Evolutionary conservation across 1,140 invertebrate genomes (phyloP).

Genomic region (Saccostrea glomerata): DNA sequence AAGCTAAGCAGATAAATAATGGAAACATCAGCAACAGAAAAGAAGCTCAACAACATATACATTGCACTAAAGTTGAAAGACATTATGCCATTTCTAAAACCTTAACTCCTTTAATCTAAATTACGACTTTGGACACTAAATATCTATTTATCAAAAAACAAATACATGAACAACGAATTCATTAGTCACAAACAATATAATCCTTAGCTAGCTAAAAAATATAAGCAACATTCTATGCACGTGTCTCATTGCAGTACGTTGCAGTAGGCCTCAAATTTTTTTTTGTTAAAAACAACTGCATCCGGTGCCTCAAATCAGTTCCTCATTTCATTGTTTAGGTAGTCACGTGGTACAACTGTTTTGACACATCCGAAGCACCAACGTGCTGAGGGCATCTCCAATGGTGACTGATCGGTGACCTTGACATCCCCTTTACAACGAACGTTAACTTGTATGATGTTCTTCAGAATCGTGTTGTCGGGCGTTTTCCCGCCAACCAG

Average conservation of each 20-base stretch:
- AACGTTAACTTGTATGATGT: slow-evolving; percentile 55
- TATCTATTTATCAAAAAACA: too few species aligned
- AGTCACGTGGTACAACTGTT: slow-evolving; percentile 57
- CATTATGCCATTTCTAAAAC: not conserved
- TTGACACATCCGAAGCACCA: slow-evolving; percentile 68
- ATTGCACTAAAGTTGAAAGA: slow-evolving; percentile 22
- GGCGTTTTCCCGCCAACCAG: slow-evolving; percentile 65
- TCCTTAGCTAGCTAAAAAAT: too few species aligned
- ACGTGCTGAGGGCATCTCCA: slow-evolving; percentile 64
- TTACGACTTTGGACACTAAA: too few species aligned
- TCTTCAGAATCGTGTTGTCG: slow-evolving; percentile 62
- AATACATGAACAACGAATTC: too few species aligned
- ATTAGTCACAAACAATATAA: too few species aligned
- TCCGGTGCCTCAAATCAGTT: not conserved
- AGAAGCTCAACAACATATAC: not conserved
- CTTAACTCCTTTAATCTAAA: too few species aligned
- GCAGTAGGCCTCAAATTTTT: too few species aligned
- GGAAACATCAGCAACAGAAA: too few species aligned
- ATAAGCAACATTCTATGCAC: too few species aligned
- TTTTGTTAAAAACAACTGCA: too few species aligned
- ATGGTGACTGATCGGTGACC: slow-evolving; percentile 18
- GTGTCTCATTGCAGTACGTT: too few species aligned
- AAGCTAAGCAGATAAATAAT: too few species aligned
- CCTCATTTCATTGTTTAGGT: slow-evolving; percentile 61
- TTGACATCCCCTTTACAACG: slow-evolving; percentile 39